These are phyloP conservation scores for Laothoe populi DNA, from an alignment of 2,888 invertebrate species.

Conservation along the genomic window DNA sequence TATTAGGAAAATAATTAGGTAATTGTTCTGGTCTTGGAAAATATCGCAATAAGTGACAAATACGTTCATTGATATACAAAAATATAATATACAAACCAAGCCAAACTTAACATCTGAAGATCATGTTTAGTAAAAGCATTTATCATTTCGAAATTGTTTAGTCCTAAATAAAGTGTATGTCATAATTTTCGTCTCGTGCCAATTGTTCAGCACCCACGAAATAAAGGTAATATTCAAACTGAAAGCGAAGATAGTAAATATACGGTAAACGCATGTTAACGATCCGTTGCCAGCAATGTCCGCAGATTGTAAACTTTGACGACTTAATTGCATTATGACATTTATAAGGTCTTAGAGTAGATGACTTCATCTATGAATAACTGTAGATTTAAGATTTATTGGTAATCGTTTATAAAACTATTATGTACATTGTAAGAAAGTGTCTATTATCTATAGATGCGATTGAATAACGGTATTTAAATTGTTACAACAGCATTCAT, in stretches of 20 bases:
- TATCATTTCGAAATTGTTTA: no score
- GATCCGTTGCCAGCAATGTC: background rate
- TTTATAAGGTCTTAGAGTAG: background rate
- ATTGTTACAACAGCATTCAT: background rate
- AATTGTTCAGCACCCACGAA: background rate
- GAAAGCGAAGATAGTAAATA: constrained; percentile 37
- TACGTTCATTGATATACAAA: background rate
- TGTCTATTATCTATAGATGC: background rate
- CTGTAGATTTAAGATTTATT: constrained; percentile 1
- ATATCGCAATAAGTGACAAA: background rate
- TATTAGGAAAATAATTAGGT: no score
- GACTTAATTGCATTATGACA: constrained; percentile 22
- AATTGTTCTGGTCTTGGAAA: no score
- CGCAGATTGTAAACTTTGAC: constrained; percentile 6
- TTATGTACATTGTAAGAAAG: background rate
- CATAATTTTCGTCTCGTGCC: background rate
- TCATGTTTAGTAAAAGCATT: no score
- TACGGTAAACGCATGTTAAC: background rate
- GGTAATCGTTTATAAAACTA: background rate
- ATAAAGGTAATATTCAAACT: constrained; percentile 41
- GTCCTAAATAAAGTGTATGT: background rate
- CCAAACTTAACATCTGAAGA: no score
- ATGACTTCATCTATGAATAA: constrained; percentile 13
- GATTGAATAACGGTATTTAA: background rate
- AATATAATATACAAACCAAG: no score